Evolutionary conservation across 2,113 vertebrate species (phyloP).

Genomic region (Caretta caretta): DNA sequence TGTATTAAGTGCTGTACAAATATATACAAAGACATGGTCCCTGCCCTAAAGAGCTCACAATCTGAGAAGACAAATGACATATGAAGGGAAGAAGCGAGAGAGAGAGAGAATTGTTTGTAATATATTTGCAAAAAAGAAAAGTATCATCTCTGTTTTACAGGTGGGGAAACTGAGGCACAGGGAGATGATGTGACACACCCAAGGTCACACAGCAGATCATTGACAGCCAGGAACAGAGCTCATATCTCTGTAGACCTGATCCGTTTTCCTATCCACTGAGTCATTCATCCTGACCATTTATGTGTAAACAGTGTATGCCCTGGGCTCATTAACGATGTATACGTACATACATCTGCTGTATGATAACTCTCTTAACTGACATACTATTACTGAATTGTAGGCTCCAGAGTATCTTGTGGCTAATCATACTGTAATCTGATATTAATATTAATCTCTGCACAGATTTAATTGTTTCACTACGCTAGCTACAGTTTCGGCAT

Average conservation of each 20-base stretch:
- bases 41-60: accelerated
- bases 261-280: neutral
- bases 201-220: neutral
- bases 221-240: neutral
- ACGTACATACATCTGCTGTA: neutral
- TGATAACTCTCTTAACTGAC: neutral
- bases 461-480: neutral
- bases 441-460: neutral
- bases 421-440: neutral
- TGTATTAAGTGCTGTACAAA: neutral
- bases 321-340: neutral
- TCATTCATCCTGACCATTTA: neutral
- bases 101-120: accelerated
- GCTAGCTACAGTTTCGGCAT: neutral
- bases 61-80: neutral
- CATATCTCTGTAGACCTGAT: neutral
- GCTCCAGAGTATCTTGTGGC: neutral
- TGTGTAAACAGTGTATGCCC: neutral
- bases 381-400: neutral
- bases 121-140: neutral
- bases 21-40: neutral
- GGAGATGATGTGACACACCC: neutral
- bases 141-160: neutral
- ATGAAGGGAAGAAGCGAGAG: neutral
- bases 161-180: neutral